These are phyloP conservation scores for Ectobius pallidus DNA, from an alignment of 2,888 invertebrate genomes.

Conservation along the genomic window DNA sequence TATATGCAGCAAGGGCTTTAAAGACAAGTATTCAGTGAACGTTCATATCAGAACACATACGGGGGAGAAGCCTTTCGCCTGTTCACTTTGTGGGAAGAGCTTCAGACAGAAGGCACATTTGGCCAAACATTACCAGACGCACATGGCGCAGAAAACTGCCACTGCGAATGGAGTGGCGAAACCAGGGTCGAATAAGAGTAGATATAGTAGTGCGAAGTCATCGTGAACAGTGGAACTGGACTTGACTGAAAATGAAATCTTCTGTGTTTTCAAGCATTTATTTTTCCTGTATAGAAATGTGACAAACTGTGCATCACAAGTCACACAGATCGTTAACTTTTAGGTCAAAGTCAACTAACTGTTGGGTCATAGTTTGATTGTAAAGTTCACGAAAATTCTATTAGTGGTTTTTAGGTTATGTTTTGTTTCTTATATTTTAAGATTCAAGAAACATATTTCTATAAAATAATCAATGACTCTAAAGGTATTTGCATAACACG, in stretches of 20 bases:
- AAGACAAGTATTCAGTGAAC: conserved; percentile 96
- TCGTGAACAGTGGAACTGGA: neutral
- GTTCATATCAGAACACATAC: conserved; percentile 98
- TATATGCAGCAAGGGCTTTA: conserved; percentile 92
- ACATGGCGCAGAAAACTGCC: conserved; percentile 76
- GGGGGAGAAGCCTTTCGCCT: conserved; percentile 96
- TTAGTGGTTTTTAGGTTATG: neutral
- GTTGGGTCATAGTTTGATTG: neutral
- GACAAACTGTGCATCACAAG: neutral
- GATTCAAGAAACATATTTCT: too few relatives aligned
- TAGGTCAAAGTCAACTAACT: neutral
- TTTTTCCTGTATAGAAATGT: neutral
- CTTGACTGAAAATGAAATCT: too few relatives aligned
- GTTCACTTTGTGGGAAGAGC: conserved; percentile 91
- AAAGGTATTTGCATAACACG: too few relatives aligned
- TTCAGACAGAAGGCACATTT: conserved; percentile 91
- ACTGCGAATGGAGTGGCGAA: conserved; percentile 53
- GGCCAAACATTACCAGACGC: conserved; percentile 92
- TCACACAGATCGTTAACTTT: neutral
- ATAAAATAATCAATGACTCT: too few relatives aligned
- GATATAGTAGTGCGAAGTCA: conserved; percentile 4
- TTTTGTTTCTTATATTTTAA: too few relatives aligned
- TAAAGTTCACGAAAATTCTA: neutral
- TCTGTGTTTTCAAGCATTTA: too few relatives aligned
- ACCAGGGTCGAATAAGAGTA: neutral